phyloP scores from a whole-genome alignment of 2,113 vertebrate species.

The Cervus canadensis region DNA sequence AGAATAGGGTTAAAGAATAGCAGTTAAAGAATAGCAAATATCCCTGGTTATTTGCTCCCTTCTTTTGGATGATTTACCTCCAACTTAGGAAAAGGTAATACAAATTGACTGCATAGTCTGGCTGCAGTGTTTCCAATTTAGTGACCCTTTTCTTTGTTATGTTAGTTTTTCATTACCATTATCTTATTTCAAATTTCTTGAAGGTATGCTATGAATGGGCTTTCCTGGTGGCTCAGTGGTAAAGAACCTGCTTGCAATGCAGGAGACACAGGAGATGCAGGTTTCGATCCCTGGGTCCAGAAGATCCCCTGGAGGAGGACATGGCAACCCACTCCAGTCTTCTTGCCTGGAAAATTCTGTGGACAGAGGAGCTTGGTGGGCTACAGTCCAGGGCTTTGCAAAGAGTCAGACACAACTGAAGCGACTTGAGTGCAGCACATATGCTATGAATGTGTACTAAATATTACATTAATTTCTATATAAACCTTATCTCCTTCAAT shows the following conservation, averaged over 20 bases:
- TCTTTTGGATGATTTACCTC: neutral
- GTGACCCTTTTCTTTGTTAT: neutral
- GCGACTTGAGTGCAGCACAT: neutral
- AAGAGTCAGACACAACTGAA: neutral
- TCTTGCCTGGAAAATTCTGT: neutral
- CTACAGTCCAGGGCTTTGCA: neutral
- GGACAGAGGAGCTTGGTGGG: neutral
- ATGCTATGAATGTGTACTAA: neutral
- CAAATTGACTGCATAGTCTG: neutral
- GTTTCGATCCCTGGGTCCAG: neutral
- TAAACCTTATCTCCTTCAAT: neutral
- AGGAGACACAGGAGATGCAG: neutral
- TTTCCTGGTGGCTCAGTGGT: neutral
- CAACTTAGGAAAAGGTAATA: neutral
- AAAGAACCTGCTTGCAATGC: neutral
- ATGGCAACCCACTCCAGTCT: neutral
- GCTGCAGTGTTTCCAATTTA: neutral
- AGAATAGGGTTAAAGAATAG: neutral
- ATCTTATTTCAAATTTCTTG: neutral
- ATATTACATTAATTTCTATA: neutral
- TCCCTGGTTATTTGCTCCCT: neutral
- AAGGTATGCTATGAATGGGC: neutral
- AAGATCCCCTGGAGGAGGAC: neutral
- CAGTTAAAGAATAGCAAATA: neutral
- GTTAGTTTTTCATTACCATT: neutral